Evolutionary conservation across 1,140 invertebrate species (phyloP).

Genomic region (Varroa destructor): DNA sequence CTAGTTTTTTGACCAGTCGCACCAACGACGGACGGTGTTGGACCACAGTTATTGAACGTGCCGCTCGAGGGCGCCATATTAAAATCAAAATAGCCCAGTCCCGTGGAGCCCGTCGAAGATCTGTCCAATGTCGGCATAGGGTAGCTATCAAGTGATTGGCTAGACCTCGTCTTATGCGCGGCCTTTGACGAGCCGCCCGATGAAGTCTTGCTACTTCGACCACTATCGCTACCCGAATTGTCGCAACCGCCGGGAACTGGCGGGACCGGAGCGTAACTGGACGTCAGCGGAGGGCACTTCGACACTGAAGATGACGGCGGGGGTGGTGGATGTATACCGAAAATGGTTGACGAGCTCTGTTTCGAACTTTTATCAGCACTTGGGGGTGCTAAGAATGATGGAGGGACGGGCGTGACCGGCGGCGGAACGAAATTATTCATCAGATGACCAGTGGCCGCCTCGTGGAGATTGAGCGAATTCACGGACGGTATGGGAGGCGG

Average conservation of each 20-base stretch:
- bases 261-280: background rate
- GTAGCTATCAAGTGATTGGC: constrained; percentile 22
- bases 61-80: background rate
- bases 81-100: constrained; percentile 14
- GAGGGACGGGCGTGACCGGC: background rate
- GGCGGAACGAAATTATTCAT: constrained; percentile 19
- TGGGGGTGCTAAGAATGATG: background rate
- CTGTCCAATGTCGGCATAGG: background rate
- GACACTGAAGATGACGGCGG: background rate
- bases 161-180: constrained; percentile 24
- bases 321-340: background rate
- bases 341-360: constrained; percentile 3
- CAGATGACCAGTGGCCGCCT: background rate
- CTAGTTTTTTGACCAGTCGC: background rate
- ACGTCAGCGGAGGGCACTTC: background rate
- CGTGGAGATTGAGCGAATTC: constrained; percentile 10
- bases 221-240: constrained; percentile 3
- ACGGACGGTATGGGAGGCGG: background rate
- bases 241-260: background rate
- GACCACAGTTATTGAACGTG: constrained; percentile 4
- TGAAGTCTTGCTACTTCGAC: background rate
- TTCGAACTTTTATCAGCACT: background rate
- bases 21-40: no score
- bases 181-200: background rate
- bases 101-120: constrained; percentile 3